Conservation (phyloP, 2,888 invertebrate species). For the Fissipunctia ypsillon region DNA sequence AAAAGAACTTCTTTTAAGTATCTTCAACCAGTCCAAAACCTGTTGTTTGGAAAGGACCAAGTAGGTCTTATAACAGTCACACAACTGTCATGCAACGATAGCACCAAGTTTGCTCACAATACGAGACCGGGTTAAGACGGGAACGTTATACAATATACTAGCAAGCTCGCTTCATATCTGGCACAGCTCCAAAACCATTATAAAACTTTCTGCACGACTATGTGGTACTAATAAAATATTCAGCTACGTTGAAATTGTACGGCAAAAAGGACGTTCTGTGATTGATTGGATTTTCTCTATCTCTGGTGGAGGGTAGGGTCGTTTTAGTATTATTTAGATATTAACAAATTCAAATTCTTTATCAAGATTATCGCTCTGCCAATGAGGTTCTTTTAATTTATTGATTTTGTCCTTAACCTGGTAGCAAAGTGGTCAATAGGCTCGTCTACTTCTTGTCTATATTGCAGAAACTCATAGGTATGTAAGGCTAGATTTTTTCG, state of each 20-base stretch:
- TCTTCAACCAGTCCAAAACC: constrained; percentile 14
- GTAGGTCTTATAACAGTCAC: constrained; percentile 18
- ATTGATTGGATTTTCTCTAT: constrained; percentile 54
- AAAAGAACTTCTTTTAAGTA: constrained; percentile 8
- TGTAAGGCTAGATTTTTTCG: too few species aligned
- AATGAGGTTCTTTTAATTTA: background rate
- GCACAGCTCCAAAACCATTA: constrained; percentile 85
- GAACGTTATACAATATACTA: constrained; percentile 69
- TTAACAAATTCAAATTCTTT: too few species aligned
- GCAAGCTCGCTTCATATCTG: constrained; percentile 75
- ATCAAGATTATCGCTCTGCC: background rate
- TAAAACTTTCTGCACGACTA: constrained; percentile 83
- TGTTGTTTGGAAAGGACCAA: constrained; percentile 21
- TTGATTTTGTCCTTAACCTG: too few species aligned
- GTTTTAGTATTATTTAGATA: background rate
- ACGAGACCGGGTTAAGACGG: constrained; percentile 56
- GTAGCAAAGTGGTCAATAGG: too few species aligned
- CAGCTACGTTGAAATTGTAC: constrained; percentile 70
- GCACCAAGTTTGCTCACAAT: constrained; percentile 54
- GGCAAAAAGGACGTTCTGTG: constrained; percentile 37
- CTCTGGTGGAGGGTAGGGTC: background rate
- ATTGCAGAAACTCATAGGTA: too few species aligned
- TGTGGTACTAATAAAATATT: constrained; percentile 85
- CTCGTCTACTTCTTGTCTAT: too few species aligned
- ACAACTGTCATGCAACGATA: constrained; percentile 44